A percentile compares a stretch with the other conserved stretches of the same genome.
These are phyloP conservation scores for Keiferia lycopersicella DNA, from an alignment of 2,888 invertebrate genomes.

Conservation along the genomic window DNA sequence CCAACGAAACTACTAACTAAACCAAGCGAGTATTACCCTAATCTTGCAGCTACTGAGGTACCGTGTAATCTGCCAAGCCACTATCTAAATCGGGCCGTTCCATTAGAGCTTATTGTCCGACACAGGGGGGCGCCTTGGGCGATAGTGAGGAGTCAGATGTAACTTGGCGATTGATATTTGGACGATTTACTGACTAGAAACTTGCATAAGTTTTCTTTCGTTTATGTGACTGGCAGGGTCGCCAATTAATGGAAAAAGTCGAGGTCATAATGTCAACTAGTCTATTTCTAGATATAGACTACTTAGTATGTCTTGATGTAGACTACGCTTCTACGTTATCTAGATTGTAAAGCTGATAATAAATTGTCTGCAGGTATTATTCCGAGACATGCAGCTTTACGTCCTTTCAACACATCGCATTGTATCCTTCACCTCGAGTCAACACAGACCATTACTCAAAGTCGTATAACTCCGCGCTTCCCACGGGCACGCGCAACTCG, in stretches of 20 bases:
- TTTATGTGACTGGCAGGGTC: neutral
- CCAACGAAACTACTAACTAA: neutral
- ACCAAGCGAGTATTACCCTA: conserved; percentile 17
- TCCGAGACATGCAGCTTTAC: conserved; percentile 1
- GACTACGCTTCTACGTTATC: too few relatives aligned
- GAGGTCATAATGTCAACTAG: too few relatives aligned
- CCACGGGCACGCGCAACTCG: conserved; percentile 3
- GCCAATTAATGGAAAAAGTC: neutral
- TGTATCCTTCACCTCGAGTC: conserved; percentile 13
- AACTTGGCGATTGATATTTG: neutral
- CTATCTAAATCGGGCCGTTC: conserved; percentile 34
- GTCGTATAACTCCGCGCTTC: conserved; percentile 14
- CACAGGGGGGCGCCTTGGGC: neutral
- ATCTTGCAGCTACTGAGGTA: conserved; percentile 1
- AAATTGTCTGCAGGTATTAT: neutral
- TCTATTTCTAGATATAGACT: too few relatives aligned
- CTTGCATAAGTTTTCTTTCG: neutral
- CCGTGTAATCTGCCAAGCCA: conserved; percentile 27
- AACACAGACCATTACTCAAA: conserved; percentile 14
- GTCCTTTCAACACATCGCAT: conserved; percentile 4
- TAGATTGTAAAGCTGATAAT: neutral
- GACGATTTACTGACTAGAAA: neutral
- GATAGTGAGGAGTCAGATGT: neutral
- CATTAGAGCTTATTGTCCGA: conserved; percentile 33
- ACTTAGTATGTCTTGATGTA: too few relatives aligned